Evolutionary conservation across 92 coral and sea anemone species (phyloP).

Genomic region (Parazoanthus atlanticus): DNA sequence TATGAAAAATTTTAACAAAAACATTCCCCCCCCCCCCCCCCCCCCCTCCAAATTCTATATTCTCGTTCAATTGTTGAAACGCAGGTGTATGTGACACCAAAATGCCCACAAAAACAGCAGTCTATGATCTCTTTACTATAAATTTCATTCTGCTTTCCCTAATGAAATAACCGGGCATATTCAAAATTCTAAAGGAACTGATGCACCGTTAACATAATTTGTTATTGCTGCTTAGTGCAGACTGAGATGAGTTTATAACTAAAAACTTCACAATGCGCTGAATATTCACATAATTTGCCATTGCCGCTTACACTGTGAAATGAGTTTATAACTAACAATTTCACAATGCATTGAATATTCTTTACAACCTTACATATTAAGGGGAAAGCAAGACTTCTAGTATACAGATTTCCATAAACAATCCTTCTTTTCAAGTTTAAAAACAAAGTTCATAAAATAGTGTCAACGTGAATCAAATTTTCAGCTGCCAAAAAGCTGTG

Average conservation of each 20-base stretch:
- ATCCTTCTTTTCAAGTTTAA: too few relatives aligned
- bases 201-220: neutral
- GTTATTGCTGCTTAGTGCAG: neutral
- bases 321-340: neutral
- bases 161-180: neutral
- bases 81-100: neutral
- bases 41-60: neutral
- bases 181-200: neutral
- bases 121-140: neutral
- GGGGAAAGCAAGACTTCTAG: neutral
- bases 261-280: neutral
- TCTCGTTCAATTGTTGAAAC: neutral
- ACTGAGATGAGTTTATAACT: neutral
- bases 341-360: neutral
- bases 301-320: neutral
- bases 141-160: neutral
- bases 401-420: neutral
- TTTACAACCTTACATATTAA: neutral
- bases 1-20: too few relatives aligned
- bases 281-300: neutral
- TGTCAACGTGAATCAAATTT: neutral
- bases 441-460: neutral
- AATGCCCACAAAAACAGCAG: neutral
- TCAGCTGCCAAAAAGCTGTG: neutral
- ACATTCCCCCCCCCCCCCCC: neutral